Evolutionary conservation across 1,140 invertebrate genomes (phyloP), one percentile per base, ranked within the genome.

Genomic region (Cydia amplana): DNA sequence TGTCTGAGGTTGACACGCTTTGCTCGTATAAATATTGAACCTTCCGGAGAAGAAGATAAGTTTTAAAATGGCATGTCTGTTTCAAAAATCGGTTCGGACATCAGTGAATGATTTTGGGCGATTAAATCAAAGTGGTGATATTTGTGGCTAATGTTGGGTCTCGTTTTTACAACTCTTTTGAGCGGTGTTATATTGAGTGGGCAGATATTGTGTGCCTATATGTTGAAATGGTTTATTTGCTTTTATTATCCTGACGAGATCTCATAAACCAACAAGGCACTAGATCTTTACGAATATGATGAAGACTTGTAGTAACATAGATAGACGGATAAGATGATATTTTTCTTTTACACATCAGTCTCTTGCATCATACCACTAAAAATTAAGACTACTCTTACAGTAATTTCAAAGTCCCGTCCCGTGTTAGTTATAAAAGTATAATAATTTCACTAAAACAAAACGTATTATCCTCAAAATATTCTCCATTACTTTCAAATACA

Each of bases 71-170:
- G 16, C 20, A 12, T 60, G 55, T 23, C 4, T 7, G 6, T 55
- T 60, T 60, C 2, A 23, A n/a, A 60, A 10, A n/a, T 55, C 20
- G 55, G 55, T 23, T 20, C 12, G 20, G 55, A 60, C 7, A 16
- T 18, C 51, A 4, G 51, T 60, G 51, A 60, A 60, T 51, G 63
- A 65, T 32, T 32, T 32, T 40, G 32, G n/a, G n/a, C 23, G 65
- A 70, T 70, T 70, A 36, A 70, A 70, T 70, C 65, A 40, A 20
- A 70, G 65, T 70, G 65, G 32, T 32, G n/a, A 36, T 65, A 65
- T 70, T 36, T 36, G 65, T 36, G n/a, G 65, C 7, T 70, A 70
- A 25, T 32, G 25, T 43, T 43, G 65, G 28, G 65, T 70, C 5
- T 70, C 55, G 55, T 60, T 60, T 60, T 60, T 60, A 23, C 55